Evolutionary conservation across 2,113 vertebrate species (phyloP), one percentile per base, ranked within the genome.

Genomic region (Motacilla tschutschensis): DNA sequence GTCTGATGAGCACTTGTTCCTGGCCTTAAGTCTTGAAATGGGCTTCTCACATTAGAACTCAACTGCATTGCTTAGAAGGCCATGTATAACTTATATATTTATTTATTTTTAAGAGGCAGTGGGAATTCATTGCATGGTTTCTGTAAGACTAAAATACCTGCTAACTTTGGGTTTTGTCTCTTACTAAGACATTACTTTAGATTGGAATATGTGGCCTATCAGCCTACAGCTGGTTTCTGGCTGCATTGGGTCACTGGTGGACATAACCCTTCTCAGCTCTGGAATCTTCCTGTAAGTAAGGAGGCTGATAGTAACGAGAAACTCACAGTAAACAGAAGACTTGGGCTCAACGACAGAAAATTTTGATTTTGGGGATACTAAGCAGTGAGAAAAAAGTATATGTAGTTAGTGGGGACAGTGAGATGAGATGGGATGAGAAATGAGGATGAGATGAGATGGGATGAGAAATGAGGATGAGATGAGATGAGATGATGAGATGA

Each of bases 71-170:
- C 66, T 67, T 72, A 65, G 70, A 41, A 66, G 57, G 78, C 58
- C 20, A 16, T 5, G 44, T 59, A 4, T 90, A 80, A 73, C 44
- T 80, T 89, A 67, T 33, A 4, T 76, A 67, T 87, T 83, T 91
- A 72, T 93, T 95, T 92, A 83, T 92, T 94, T 85, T 79, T 70
- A 90, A 87, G 70, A 92, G 70, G 63, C 71, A 93, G 9, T 82
- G 48, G 78, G 67, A 92, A 73, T 83, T 88, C 59, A 87, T 90
- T 83, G 59, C 83, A 69, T 85, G 85, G 66, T 78, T 91, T 83
- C 71, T 73, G 63, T 85, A 75, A 83, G 65, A 65, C 72, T 91
- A 73, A 86, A 83, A 46, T 71, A 85, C 13, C 43, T 46, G 36
- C n/a, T 93, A 46, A 65, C 46, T 73, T 46, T 48, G 31, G 44